Percentiles rank a stretch among this genome's conserved stretches.
Conservation (phyloP, 2,888 invertebrate species). For the Tortrix viridana region DNA sequence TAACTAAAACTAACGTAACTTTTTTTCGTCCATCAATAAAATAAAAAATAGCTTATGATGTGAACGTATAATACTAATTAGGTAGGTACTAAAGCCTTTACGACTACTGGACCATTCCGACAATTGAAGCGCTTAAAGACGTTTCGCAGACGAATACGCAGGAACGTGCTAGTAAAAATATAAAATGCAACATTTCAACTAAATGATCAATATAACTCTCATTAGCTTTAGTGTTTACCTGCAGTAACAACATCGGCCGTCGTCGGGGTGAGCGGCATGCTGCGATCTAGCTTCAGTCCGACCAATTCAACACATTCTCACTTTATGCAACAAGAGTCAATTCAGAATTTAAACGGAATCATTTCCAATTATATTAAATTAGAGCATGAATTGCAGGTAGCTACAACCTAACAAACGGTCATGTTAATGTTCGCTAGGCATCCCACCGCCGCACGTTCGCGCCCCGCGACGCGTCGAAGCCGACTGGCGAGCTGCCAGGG, state of each 20-base stretch:
- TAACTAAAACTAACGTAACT: too few species aligned
- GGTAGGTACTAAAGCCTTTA: too few species aligned
- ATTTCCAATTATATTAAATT: too few species aligned
- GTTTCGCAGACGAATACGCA: too few species aligned
- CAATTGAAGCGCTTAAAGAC: too few species aligned
- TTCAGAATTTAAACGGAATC: too few species aligned
- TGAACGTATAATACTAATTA: too few species aligned
- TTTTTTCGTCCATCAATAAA: too few species aligned
- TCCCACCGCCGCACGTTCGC: conserved; percentile 49
- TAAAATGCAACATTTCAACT: too few species aligned
- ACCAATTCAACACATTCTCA: conserved; percentile 15
- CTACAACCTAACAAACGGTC: neutral
- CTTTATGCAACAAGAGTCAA: conserved; percentile 8
- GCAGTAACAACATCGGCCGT: conserved; percentile 17
- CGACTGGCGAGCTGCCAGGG: conserved; percentile 55
- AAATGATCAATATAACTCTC: neutral
- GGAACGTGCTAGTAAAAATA: too few species aligned
- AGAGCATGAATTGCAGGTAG: neutral
- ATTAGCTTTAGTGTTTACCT: conserved; percentile 21
- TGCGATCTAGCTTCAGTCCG: neutral
- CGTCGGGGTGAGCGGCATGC: conserved; percentile 30
- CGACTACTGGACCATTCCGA: too few species aligned
- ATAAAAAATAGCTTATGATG: too few species aligned
- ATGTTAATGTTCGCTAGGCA: conserved; percentile 45
- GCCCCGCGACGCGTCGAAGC: conserved; percentile 51